phyloP scores from a whole-genome alignment of 2,888 invertebrate genomes.

The Allygus modestus region DNA sequence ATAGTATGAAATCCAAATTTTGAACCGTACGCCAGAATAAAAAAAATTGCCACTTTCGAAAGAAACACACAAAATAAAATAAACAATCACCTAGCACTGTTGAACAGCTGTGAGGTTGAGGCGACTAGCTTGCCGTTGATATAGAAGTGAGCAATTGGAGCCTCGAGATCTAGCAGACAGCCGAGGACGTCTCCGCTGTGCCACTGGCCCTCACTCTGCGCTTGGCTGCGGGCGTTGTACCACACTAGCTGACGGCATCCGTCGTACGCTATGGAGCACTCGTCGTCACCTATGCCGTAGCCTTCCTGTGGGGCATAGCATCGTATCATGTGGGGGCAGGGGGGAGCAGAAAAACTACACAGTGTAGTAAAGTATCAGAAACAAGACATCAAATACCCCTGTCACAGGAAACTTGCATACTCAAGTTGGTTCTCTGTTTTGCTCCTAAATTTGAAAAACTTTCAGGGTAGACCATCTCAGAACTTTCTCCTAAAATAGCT shows the following conservation, averaged over 20 bases:
- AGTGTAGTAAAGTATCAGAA: too few species aligned
- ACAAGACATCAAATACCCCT: too few species aligned
- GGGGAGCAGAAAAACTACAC: too few species aligned
- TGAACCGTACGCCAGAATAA: too few species aligned
- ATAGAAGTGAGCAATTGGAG: constrained; percentile 86
- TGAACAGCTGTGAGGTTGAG: constrained; percentile 86
- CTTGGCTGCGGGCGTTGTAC: constrained; percentile 89
- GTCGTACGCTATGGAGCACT: constrained; percentile 93
- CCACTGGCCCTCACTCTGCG: constrained; percentile 82
- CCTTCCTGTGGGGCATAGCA: constrained; percentile 82
- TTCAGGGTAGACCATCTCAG: too few species aligned
- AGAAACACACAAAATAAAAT: not conserved
- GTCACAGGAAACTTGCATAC: too few species aligned
- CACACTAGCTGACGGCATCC: constrained; percentile 94
- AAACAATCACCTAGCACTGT: constrained; percentile 81
- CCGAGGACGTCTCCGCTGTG: constrained; percentile 91
- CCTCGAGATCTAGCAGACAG: constrained; percentile 87
- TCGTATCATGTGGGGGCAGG: too few species aligned
- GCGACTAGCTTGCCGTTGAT: constrained; percentile 87
- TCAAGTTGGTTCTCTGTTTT: too few species aligned
- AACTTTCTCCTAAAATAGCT: too few species aligned
- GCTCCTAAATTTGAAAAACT: too few species aligned
- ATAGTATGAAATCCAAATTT: too few species aligned
- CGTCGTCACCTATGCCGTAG: constrained; percentile 96
- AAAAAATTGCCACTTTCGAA: too few species aligned